Conservation (phyloP, 53 echinoderm and acorn worm genomes). For the Echinarachnius parma region DNA sequence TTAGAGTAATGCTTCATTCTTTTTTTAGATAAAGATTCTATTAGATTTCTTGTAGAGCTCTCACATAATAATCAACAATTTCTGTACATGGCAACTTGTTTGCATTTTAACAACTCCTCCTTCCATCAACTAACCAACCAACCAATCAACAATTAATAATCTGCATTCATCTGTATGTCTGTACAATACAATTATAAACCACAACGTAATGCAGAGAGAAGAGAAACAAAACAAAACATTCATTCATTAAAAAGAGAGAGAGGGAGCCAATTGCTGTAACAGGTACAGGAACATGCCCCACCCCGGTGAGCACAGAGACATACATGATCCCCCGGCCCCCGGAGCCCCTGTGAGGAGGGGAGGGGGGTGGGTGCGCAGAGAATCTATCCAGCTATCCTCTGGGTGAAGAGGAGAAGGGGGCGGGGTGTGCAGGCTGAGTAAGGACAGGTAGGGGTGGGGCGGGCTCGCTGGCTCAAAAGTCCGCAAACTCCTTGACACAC, state of each 20-base stretch:
- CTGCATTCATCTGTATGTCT: too few species aligned
- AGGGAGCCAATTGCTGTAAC: neutral
- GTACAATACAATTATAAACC: constrained; percentile 43
- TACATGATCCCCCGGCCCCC: neutral
- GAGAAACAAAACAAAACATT: constrained; percentile 1
- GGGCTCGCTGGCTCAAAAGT: constrained; percentile 66
- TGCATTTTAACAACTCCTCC: constrained; percentile 11
- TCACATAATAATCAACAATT: constrained; percentile 41
- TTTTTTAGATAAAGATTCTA: too few species aligned
- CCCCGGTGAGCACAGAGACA: neutral
- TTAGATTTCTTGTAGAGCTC: too few species aligned
- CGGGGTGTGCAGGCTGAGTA: too few species aligned
- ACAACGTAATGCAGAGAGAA: constrained; percentile 14
- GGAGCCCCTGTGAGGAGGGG: neutral
- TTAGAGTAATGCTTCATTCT: too few species aligned
- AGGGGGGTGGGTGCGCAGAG: neutral
- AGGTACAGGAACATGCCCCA: neutral
- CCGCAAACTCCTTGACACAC: constrained; percentile 98
- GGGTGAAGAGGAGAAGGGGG: constrained; percentile 3
- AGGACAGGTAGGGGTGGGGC: too few species aligned
- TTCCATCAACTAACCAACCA: too few species aligned
- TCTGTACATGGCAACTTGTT: constrained; percentile 48
- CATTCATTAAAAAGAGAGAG: constrained; percentile 7
- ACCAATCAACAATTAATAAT: too few species aligned
- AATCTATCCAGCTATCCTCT: too few species aligned